Base-by-base conservation (phyloP, 2,888 invertebrate species). In the Melanophora roralis region DNA sequence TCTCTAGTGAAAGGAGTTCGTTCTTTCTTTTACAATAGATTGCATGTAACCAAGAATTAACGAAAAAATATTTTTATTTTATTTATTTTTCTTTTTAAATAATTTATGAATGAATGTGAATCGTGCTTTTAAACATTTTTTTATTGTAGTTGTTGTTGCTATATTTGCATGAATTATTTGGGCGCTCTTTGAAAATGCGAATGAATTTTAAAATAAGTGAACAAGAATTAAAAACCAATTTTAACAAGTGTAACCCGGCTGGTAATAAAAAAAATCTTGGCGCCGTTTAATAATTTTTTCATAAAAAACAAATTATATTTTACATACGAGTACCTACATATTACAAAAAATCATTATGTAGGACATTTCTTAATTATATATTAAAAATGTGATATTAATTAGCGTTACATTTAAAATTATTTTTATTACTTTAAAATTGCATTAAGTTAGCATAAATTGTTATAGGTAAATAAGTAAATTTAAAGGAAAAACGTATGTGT, bases 61-160 rank as follows among this genome's bases (percentile, higher is more conserved):
- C 45, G 23, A 76, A 68, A 21, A 43, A n/a, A 47, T 45, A 3
- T 62, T 32, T 27, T 47, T 47, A 23, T 14, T 62, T 60, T 38
- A 8, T 47, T 73, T 72, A 21, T 65, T 49, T 11, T 32, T 68
- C 16, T 60, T n/a, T 51, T 47, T 69, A 47, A 59, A 69, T 80
- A 72, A 72, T 80, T 79, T 71, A 79, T 75, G 71, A 79, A 79
- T 79, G 75, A 79, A 79, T 76, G 53, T 72, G 65, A 65, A 74
- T 74, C 57, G 65, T 65, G 64, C 57, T 64, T 77, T 64, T 69
- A 53, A 8, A 49, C 38, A 43, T 57, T 64, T 57, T 55, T 19
- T 40, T 43, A 49, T 40, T 55, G 2, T 45, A 38, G 8, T 19
- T 45, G 32, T 34, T 32, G 32, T 53, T 53, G 14, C 14, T 32